Conservation (phyloP, 2,113 vertebrate genomes). For the Varanus salvator region DNA sequence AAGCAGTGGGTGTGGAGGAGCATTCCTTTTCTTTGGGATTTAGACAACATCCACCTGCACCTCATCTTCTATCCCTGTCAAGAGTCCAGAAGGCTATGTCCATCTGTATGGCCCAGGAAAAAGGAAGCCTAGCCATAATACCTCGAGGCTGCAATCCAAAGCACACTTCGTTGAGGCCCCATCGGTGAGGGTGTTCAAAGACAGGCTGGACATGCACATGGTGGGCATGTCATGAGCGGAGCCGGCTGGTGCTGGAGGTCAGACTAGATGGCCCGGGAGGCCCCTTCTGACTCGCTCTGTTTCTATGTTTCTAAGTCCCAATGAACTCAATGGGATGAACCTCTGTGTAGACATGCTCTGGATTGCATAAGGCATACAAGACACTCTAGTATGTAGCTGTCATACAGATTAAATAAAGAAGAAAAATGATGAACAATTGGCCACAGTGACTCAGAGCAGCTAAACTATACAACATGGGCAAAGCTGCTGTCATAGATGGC, state of each 20-base stretch:
- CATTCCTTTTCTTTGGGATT: background rate
- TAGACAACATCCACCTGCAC: background rate
- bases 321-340: background rate
- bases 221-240: too few relatives aligned
- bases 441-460: background rate
- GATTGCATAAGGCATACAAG: too few relatives aligned
- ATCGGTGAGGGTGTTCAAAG: too few relatives aligned
- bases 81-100: too few relatives aligned
- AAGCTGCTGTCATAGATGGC: background rate
- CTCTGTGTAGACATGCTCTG: too few relatives aligned
- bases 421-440: background rate
- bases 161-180: too few relatives aligned
- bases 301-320: too few relatives aligned
- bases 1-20: background rate
- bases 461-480: background rate
- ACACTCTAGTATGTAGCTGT: background rate
- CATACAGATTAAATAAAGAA: background rate
- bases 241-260: too few relatives aligned
- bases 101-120: too few relatives aligned
- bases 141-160: background rate
- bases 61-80: background rate
- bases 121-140: background rate
- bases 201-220: too few relatives aligned
- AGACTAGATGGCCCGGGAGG: too few relatives aligned
- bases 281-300: too few relatives aligned